Percentiles rank a stretch among this genome's conserved stretches.
phyloP scores from a whole-genome alignment of 2,888 invertebrate genomes.

The Leistus spinibarbis region DNA sequence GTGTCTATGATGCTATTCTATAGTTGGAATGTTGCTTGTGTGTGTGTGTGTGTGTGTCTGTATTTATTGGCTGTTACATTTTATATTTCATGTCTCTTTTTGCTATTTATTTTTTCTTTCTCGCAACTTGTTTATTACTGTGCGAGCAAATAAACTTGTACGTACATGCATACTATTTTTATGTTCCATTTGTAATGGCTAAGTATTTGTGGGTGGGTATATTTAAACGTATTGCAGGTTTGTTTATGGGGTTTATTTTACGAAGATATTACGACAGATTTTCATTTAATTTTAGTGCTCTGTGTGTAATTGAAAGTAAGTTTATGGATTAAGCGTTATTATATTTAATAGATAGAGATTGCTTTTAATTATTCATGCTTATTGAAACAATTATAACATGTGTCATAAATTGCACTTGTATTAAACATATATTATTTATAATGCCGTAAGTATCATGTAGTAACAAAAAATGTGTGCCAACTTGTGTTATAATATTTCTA shows the following conservation, averaged over 20 bases:
- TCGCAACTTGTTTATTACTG: background rate
- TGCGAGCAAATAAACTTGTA: slow-evolving; percentile 8
- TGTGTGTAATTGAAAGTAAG: background rate
- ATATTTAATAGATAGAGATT: background rate
- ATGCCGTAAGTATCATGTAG: background rate
- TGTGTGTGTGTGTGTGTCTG: slow-evolving; percentile 10
- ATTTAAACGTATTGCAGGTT: background rate
- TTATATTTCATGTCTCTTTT: slow-evolving; percentile 9
- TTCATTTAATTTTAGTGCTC: background rate
- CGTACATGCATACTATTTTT: background rate
- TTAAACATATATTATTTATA: background rate
- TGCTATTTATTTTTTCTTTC: background rate
- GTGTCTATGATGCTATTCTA: slow-evolving; percentile 3
- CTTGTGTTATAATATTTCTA: too few relatives aligned
- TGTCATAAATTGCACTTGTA: background rate
- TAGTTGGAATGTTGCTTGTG: slow-evolving; percentile 4
- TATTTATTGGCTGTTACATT: slow-evolving; percentile 15
- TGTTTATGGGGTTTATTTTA: background rate
- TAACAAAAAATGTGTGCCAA: too few relatives aligned
- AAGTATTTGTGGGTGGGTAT: background rate
- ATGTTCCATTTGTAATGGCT: background rate
- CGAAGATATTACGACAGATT: background rate
- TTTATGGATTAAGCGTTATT: background rate
- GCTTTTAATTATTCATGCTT: background rate
- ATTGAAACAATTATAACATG: background rate